A percentile compares a stretch with the other conserved stretches of the same genome.
These are phyloP conservation scores for Simalia tracyae DNA, from an alignment of 2,797 vertebrate genomes.

Conservation along the genomic window DNA sequence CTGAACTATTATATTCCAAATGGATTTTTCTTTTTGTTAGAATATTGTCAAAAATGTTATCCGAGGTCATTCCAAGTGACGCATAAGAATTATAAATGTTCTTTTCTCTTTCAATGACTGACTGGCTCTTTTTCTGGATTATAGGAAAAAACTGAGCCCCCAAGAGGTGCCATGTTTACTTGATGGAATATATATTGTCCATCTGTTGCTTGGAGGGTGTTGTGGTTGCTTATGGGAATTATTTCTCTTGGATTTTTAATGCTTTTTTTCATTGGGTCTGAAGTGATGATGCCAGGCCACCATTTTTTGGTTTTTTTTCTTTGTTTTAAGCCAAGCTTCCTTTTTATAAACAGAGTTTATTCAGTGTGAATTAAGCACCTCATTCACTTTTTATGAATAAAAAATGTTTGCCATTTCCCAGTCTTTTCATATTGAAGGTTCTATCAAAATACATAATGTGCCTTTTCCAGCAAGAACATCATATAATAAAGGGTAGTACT, in stretches of 20 bases:
- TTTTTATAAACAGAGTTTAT: background rate
- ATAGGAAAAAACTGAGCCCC: background rate
- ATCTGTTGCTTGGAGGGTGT: background rate
- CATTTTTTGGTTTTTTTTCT: background rate
- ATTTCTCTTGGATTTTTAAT: background rate
- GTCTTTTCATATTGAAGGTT: conserved; percentile 5
- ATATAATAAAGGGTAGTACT: no score
- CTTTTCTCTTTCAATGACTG: background rate
- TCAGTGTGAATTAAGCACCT: background rate
- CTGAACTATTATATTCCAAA: background rate
- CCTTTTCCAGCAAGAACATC: background rate
- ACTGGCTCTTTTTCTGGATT: background rate
- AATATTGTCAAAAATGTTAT: background rate
- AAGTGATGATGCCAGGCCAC: background rate
- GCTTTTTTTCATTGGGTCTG: background rate
- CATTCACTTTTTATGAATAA: conserved; percentile 4
- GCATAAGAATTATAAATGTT: background rate
- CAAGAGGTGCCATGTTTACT: background rate
- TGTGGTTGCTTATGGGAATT: background rate
- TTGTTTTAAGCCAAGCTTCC: background rate
- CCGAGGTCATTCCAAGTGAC: background rate
- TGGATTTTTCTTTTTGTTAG: background rate
- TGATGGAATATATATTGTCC: background rate
- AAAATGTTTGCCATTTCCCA: conserved; percentile 8
- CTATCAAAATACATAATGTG: background rate